These are phyloP conservation scores for Hylia prasina DNA, from an alignment of 2,113 vertebrate genomes.

Conservation along the genomic window DNA sequence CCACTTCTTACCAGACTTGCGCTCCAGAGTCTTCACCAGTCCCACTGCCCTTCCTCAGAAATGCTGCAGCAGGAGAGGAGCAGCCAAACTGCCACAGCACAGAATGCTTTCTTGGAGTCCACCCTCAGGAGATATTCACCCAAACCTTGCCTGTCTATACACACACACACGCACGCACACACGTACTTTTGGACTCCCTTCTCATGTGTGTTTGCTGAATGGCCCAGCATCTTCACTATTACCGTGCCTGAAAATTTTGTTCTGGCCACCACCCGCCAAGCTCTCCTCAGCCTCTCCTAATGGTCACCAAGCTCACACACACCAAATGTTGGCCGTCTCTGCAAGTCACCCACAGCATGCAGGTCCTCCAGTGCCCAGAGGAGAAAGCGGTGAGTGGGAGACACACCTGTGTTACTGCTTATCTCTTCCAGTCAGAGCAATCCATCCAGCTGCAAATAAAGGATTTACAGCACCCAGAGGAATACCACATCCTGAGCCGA, in stretches of 20 bases:
- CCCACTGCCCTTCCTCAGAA: neutral
- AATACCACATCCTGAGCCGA: neutral
- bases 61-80: neutral
- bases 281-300: neutral
- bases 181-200: neutral
- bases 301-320: accelerated
- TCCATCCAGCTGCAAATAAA: neutral
- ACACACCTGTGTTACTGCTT: neutral
- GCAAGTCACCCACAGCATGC: neutral
- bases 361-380: accelerated
- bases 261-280: neutral
- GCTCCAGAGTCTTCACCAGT: neutral
- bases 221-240: neutral
- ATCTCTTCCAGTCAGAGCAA: neutral
- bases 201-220: neutral
- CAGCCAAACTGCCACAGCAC: neutral
- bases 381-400: accelerated
- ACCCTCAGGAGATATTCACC: neutral
- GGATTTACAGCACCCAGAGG: neutral
- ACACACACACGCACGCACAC: neutral
- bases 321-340: neutral
- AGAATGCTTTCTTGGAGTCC: neutral
- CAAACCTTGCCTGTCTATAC: neutral
- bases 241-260: accelerated
- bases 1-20: neutral